Evolutionary conservation across 2,797 vertebrate genomes (phyloP), one percentile per base, ranked within the genome.

Genomic region (Discoglossus pictus): DNA sequence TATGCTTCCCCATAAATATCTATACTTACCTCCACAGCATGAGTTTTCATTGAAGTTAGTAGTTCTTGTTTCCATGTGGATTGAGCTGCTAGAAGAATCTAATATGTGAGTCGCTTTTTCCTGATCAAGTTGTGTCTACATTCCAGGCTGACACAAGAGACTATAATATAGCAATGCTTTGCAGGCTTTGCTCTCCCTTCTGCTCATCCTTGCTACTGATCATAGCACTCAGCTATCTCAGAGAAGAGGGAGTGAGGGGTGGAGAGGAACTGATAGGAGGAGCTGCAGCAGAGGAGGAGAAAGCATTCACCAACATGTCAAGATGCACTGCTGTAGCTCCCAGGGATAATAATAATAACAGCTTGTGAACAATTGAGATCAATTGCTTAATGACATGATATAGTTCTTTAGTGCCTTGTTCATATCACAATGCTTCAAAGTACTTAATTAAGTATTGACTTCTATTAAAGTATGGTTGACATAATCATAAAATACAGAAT

Each of bases 151-250:
- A 36, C 50, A 31, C 35, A 35, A 3, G 51, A 27, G 27, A 38
- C 36, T 52, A 20, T 51, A 42, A 55, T 16, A 54, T 9, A 24
- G 38, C 8, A 20, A 3, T 54, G 48, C 8, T 31, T 31, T 31
- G 27, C 27, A 31, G 27, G 27, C 67, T 42, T 20, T 52, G 13
- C 9, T 62, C 51, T 58, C 59, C 65, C 47, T 58, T 43, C 39
- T 60, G 65, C 23, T 54, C 65, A 68, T 68, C 66, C 51, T 38
- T 63, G 61, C 58, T 68, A 71, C 68, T 71, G 68, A 71, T 71
- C 53, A 59, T 42, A 50, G 68, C 38, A 44, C 43, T 51, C 18
- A 56, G 68, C 68, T 63, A 63, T 63, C 68, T 59, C 52, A 35
- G 31, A 38, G 44, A 71, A 51, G 52, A 71, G 38, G 35, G 31